Conservation (phyloP, 1,140 invertebrate genomes). For the Polyergus mexicanus region DNA sequence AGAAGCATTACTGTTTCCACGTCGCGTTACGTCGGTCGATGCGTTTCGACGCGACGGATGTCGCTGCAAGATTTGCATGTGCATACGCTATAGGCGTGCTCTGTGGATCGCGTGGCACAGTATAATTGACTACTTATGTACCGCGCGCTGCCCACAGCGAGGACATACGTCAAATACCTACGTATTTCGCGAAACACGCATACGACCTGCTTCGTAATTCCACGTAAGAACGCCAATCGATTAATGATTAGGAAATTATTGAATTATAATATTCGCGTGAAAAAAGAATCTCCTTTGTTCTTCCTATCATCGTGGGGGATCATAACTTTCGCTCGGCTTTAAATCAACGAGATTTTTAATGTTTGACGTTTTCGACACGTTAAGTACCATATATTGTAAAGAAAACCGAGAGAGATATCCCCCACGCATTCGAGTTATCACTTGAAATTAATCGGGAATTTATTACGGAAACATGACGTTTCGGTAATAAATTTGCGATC, state of each 20-base stretch:
- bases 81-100: conserved; percentile 8
- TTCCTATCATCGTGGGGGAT: background rate
- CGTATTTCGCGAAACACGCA: conserved; percentile 22
- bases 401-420: too few species aligned
- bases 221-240: background rate
- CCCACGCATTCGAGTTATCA: too few species aligned
- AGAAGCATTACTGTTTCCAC: conserved; percentile 52
- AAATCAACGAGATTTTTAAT: background rate
- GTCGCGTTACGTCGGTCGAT: conserved; percentile 32
- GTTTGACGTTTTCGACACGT: too few species aligned
- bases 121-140: conserved; percentile 51
- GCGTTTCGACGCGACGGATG: conserved; percentile 51
- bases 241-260: conserved; percentile 10
- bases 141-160: background rate
- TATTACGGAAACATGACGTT: too few species aligned
- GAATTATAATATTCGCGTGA: conserved; percentile 4
- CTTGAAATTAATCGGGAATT: too few species aligned
- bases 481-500: too few species aligned
- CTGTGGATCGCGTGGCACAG: conserved; percentile 41
- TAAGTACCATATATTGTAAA: too few species aligned
- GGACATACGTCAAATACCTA: background rate
- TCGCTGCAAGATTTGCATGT: conserved; percentile 49
- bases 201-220: background rate
- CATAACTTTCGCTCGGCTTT: background rate
- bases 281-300: background rate